phyloP scores from a whole-genome alignment of 2,797 vertebrate species.

The Phataginus tricuspis region DNA sequence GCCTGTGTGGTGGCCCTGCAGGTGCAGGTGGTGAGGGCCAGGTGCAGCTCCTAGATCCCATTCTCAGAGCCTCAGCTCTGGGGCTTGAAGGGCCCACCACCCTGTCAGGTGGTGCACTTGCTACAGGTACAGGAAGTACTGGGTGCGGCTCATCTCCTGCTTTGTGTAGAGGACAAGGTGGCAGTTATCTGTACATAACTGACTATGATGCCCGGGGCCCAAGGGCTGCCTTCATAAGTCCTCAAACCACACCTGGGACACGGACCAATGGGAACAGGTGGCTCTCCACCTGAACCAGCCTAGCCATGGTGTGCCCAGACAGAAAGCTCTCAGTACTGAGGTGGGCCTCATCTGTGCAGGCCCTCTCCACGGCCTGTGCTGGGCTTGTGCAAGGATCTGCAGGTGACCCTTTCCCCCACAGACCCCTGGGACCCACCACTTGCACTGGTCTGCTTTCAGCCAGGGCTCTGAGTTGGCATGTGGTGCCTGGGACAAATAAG shows the following conservation, averaged over 20 bases:
- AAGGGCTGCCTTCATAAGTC: constrained; percentile 87
- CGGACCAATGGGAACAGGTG: fast-evolving
- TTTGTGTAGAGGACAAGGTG: constrained; percentile 94
- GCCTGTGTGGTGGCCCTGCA: constrained; percentile 90
- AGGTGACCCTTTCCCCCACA: background rate
- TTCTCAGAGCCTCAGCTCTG: background rate
- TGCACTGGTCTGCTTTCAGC: background rate
- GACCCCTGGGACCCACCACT: background rate
- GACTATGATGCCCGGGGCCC: constrained; percentile 84
- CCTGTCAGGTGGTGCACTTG: constrained; percentile 84
- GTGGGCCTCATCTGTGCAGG: no score
- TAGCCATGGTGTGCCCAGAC: background rate
- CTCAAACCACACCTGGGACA: constrained; percentile 91
- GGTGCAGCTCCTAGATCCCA: background rate
- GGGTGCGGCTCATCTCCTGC: constrained; percentile 83
- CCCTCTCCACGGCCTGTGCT: background rate
- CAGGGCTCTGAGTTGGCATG: background rate
- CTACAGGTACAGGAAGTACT: constrained; percentile 93
- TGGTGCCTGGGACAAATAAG: background rate
- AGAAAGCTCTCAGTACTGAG: background rate
- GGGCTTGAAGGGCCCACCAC: background rate
- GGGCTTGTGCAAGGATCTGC: background rate
- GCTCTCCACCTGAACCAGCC: background rate
- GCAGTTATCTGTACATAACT: constrained; percentile 91
- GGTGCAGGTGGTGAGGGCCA: background rate